Percentiles rank a stretch among this genome's conserved stretches.
phyloP scores from a whole-genome alignment of 2,113 vertebrate species.

The Sus scrofa region T2T-Sscrofa CM000812.6:113404501-113405000 shows the following conservation, averaged over 20 bases:
- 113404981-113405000: neutral
- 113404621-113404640: neutral
- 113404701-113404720: neutral
- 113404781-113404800: neutral
- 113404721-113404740: neutral
- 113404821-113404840: neutral
- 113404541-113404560: slow-evolving; percentile 49
- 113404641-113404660: neutral
- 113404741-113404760: neutral
- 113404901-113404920: slow-evolving; percentile 42
- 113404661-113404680: neutral
- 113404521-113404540: neutral
- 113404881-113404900: neutral
- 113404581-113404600: neutral
- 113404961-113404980: neutral
- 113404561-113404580: neutral
- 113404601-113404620: neutral
- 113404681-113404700: neutral
- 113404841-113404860: neutral
- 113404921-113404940: neutral
- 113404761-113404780: neutral
- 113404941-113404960: slow-evolving; percentile 22
- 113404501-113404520: neutral
- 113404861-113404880: neutral
- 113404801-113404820: neutral